Conservation (phyloP, 2,888 invertebrate species). For the Tyria jacobaeae region DNA sequence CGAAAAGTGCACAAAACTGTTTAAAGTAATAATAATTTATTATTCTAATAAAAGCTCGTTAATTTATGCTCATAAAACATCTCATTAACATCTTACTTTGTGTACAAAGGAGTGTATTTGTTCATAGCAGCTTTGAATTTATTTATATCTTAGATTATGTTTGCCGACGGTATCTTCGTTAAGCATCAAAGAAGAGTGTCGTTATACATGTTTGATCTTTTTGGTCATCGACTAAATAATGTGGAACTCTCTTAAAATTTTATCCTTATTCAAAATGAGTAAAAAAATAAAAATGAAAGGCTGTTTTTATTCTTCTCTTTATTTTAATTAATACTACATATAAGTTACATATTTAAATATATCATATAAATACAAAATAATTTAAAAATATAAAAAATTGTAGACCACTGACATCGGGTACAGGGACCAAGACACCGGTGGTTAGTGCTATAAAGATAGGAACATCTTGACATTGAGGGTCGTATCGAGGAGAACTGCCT, state of each 20-base stretch:
- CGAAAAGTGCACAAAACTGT: background rate
- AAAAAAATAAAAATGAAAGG: background rate
- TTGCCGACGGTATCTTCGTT: constrained; percentile 46
- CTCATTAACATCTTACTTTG: constrained; percentile 20
- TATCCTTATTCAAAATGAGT: background rate
- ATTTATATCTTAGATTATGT: constrained; percentile 29
- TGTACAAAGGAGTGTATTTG: constrained; percentile 14
- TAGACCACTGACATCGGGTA: no score
- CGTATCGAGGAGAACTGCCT: no score
- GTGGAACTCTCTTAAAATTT: constrained; percentile 7
- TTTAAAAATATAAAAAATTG: no score
- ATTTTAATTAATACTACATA: no score
- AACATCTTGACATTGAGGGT: no score
- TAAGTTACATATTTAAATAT: no score
- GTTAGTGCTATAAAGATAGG: no score
- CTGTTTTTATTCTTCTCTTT: no score
- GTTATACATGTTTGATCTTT: constrained; percentile 31
- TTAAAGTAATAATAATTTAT: background rate
- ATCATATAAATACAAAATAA: no score
- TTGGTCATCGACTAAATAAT: constrained; percentile 21
- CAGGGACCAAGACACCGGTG: no score
- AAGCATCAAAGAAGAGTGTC: constrained; percentile 40
- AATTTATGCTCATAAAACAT: constrained; percentile 10
- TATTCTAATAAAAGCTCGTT: background rate
- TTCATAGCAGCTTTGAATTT: constrained; percentile 14